A percentile compares a stretch with the other conserved stretches of the same genome.
Conservation (phyloP, 2,797 vertebrate species). For the Limosa lapponica region DNA sequence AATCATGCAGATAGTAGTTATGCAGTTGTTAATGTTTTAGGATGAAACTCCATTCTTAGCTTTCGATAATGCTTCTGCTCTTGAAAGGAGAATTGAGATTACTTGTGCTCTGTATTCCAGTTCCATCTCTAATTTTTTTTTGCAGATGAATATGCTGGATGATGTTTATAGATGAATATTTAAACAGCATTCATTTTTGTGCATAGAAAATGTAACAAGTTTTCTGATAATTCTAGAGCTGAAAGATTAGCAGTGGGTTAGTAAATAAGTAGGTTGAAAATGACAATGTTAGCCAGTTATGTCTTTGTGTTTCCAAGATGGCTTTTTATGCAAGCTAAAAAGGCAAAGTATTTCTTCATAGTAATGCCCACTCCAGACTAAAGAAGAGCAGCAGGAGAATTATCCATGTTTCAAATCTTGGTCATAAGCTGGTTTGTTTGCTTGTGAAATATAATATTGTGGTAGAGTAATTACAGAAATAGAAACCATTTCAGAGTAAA, state of each 20-base stretch:
- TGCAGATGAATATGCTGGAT: neutral
- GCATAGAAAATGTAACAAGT: neutral
- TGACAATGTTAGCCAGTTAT: neutral
- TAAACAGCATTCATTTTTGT: neutral
- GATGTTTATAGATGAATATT: neutral
- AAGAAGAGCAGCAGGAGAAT: neutral
- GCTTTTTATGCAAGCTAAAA: neutral
- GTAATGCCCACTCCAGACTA: neutral
- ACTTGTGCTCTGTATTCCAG: neutral
- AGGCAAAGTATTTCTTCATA: neutral
- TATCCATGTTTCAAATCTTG: neutral
- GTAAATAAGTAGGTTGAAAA: neutral
- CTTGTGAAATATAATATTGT: slow-evolving; percentile 40
- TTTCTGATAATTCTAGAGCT: neutral
- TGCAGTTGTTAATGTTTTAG: neutral
- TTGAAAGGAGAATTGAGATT: neutral
- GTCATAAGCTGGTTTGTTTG: neutral
- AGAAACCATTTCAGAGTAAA: slow-evolving; percentile 42
- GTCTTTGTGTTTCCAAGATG: neutral
- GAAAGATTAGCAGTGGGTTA: neutral
- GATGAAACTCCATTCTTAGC: neutral
- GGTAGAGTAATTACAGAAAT: slow-evolving; percentile 22
- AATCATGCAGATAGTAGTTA: neutral
- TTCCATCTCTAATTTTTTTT: neutral
- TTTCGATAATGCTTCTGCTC: neutral